A percentile compares a stretch with the other conserved stretches of the same genome.
Conservation (phyloP, 2,113 vertebrate genomes). For the Gallinago jamesoni region DNA sequence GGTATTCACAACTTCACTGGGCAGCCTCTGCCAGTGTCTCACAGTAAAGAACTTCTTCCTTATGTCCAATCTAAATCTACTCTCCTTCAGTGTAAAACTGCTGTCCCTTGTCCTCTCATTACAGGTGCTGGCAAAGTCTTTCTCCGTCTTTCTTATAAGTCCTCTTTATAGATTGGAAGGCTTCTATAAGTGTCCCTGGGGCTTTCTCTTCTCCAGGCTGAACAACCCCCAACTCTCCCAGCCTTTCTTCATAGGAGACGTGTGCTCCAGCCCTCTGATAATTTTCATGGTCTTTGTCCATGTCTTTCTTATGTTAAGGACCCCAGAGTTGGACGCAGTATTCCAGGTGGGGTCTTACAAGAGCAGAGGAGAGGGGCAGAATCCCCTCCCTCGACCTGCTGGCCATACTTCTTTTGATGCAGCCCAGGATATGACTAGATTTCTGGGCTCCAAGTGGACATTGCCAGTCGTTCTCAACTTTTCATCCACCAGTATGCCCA, state of each 20-base stretch:
- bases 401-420: neutral
- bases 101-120: neutral
- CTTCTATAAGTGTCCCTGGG: neutral
- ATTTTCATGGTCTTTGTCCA: neutral
- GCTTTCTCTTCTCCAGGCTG: neutral
- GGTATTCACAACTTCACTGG: neutral
- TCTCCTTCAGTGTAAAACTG: neutral
- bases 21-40: neutral
- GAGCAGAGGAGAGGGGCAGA: neutral
- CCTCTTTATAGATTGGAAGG: neutral
- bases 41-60: neutral
- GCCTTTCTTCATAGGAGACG: neutral
- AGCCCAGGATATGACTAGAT: neutral
- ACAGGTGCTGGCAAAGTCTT: neutral
- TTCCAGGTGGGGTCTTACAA: neutral
- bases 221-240: neutral
- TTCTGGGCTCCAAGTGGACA: neutral
- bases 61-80: neutral
- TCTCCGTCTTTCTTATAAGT: neutral
- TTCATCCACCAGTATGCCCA: neutral
- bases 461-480: neutral
- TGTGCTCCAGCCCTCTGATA: neutral
- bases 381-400: neutral
- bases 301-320: neutral
- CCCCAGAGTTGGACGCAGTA: accelerated